Evolutionary conservation across 1,140 invertebrate genomes (phyloP), one percentile per base, ranked within the genome.

Genomic region (Belonocnema kinseyi): DNA sequence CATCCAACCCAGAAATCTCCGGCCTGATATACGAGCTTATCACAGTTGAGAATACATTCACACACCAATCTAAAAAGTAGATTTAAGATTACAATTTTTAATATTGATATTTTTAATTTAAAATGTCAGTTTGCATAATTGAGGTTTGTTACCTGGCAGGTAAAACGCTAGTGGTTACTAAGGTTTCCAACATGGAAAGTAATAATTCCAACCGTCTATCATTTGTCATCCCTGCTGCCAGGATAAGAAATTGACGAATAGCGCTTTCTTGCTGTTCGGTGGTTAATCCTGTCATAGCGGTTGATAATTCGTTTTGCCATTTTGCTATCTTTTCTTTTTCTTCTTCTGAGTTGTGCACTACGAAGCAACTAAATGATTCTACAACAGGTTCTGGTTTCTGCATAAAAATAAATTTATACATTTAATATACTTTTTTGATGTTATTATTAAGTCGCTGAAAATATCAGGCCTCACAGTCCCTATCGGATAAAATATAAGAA

Each of bases 1-100:
- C 95, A 96, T 87, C 96, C 95, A 14, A 96, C 94, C 98, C 97
- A 98, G 91, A 97, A 97, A 77, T 96, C 94, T 84, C 94, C 93
- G 87, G 96, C 94, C 74, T 94, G 93, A 87, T 96, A 95, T 16
- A 93, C 91, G 12, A 98, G 91, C 87, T 96, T 96, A 46, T 98
- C 96, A 91, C 94, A 95, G 51, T 92, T 93, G 71, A 98, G 91
- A 54, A 98, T 94, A 82, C 94, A 94, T 86, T 98, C 97, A 90
- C 97, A 98, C 0, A 98, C 94, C 86, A 96, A 91, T 89, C 96
- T 97, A 79, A 72, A 80, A 94, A 92, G 78, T 75, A 76, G 54
- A 79, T 83, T 72, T 52, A 53, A 80, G 40, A 77, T 73, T 40
- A 56, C 56, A 70, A 26, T 76, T 71, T 19, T 10, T n/a, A 74